phyloP scores from a whole-genome alignment of 2,113 vertebrate species.

The Piliocolobus tephrosceles region DNA sequence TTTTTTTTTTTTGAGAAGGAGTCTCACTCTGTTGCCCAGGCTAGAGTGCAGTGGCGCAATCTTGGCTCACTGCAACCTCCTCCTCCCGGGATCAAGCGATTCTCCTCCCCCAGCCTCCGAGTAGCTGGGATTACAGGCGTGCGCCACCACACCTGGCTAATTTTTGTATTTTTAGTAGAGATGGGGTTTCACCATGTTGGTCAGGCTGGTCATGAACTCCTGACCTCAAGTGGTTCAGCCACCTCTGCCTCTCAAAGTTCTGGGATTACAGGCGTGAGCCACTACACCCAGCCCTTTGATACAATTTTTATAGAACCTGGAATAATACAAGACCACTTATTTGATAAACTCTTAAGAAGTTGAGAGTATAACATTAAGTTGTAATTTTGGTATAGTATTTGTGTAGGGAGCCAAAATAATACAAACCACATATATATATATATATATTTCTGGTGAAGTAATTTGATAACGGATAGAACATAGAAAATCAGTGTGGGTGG shows the following conservation, averaged over 20 bases:
- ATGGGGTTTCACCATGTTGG: no score
- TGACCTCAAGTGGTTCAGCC: no score
- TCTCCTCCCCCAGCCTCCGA: no score
- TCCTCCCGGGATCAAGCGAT: background rate
- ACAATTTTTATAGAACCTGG: background rate
- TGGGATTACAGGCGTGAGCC: no score
- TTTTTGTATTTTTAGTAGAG: no score
- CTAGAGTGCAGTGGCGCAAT: background rate
- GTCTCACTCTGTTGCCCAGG: background rate
- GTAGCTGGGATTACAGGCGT: no score
- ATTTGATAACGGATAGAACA: background rate
- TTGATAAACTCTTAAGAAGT: constrained; percentile 46
- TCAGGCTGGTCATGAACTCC: no score
- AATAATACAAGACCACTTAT: background rate
- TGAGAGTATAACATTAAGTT: background rate
- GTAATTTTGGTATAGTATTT: constrained; percentile 11
- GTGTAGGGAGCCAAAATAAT: constrained; percentile 31
- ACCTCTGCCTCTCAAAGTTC: no score
- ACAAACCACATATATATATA: background rate
- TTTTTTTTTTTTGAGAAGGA: background rate
- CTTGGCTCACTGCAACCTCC: background rate
- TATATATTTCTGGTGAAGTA: background rate
- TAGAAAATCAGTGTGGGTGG: background rate
- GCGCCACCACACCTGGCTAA: no score
- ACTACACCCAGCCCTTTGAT: background rate